phyloP scores from a whole-genome alignment of 2,888 invertebrate species.

The Pachydiplax longipennis region DNA sequence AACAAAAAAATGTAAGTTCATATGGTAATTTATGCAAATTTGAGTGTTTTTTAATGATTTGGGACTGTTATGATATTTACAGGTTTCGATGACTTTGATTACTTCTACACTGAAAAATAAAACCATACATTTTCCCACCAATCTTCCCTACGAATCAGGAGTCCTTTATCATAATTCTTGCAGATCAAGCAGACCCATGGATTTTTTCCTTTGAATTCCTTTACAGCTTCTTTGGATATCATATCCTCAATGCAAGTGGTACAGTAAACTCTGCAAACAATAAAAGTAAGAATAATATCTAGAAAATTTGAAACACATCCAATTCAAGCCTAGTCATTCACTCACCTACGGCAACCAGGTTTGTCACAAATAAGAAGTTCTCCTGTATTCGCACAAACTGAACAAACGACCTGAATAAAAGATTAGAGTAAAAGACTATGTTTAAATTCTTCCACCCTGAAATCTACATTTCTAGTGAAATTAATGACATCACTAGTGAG shows the following conservation, averaged over 20 bases:
- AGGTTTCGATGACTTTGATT: neutral
- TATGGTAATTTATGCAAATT: no score
- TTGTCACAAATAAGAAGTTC: conserved; percentile 57
- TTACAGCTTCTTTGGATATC: conserved; percentile 54
- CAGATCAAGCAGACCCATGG: conserved; percentile 59
- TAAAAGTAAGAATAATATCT: conserved; percentile 13
- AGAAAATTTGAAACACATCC: neutral
- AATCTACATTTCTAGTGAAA: no score
- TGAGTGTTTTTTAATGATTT: neutral
- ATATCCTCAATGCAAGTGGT: conserved; percentile 57
- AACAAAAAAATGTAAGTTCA: no score
- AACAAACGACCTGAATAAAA: conserved; percentile 56
- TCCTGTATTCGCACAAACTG: conserved; percentile 56
- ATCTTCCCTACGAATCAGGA: conserved; percentile 53
- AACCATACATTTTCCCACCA: conserved; percentile 54
- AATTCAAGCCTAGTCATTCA: conserved; percentile 1
- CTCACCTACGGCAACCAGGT: conserved; percentile 57
- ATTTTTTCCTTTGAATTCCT: conserved; percentile 54
- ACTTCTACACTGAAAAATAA: neutral
- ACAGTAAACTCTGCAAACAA: conserved; percentile 57
- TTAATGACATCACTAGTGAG: no score
- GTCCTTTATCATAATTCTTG: conserved; percentile 49
- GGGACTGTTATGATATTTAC: neutral
- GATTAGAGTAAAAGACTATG: conserved; percentile 9
- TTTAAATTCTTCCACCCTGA: conserved; percentile 16